Evolutionary conservation across 1,140 invertebrate genomes (phyloP), one percentile per base, ranked within the genome.

Genomic region (Ectropis grisescens): DNA sequence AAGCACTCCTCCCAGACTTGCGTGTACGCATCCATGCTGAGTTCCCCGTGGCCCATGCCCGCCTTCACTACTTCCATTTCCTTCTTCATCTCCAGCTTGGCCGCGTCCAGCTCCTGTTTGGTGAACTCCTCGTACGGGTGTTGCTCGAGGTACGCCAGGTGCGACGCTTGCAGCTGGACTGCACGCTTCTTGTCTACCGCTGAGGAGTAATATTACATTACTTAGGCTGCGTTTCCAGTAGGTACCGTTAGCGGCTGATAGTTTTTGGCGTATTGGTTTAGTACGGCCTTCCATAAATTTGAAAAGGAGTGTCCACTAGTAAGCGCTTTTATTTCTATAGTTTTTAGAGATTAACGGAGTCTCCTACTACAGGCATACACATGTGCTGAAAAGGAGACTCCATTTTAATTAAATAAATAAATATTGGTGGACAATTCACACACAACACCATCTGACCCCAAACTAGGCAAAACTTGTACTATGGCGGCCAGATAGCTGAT

Each of bases 1-100:
- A 97, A 86, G 80, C 96, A 98, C 83, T 98, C 96, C 58, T 98
- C 94, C 95, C 96, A 98, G n/a, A 98, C 95, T 82, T 96, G 93
- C 9, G 90, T 91, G 66, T 97, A 98, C 0, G 93, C 88, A 42
- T 98, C 96, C 1, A 95, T 70, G 1, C 94, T 91, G 24, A 99
- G 80, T 19, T 98, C 96, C 10, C 96, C 96, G 74, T 98, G 96
- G 1, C 88, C 89, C 96, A 99, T 99, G 31, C 94, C 96, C 47
- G 91, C 87, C 62, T 93, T 93, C 0, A 98, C 96, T 8, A 93
- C 85, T 13, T 90, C 87, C 92, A 97, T 96, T 83, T 98, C 96
- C 10, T 88, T 84, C 39, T 86, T 82, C 10, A 98, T 64, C 46
- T 94, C 54, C 13, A 85, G 66, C 42, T 86, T 87, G 0, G 95